phyloP scores from a whole-genome alignment of 2,113 vertebrate genomes.

The Salvelinus fontinalis region DNA sequence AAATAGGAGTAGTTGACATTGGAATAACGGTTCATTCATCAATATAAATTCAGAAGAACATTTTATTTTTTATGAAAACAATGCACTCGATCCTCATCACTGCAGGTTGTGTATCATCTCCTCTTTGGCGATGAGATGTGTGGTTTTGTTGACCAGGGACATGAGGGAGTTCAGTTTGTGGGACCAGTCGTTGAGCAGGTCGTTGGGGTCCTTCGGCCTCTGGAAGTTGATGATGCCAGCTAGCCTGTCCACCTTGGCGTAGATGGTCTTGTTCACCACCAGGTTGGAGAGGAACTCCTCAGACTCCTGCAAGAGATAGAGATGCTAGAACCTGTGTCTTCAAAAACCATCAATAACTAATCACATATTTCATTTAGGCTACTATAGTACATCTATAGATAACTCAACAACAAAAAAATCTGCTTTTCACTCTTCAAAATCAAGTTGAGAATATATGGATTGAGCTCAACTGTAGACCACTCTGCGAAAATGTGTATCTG shows the following conservation, averaged over 20 bases:
- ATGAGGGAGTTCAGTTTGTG: slow-evolving; percentile 99
- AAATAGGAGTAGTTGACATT: background rate
- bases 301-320: slow-evolving; percentile 81
- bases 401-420: slow-evolving; percentile 31
- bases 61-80: slow-evolving; percentile 15
- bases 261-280: slow-evolving; percentile 98
- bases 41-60: slow-evolving; percentile 40
- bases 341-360: background rate
- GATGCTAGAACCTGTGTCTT: background rate
- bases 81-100: slow-evolving; percentile 53
- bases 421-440: slow-evolving; percentile 35
- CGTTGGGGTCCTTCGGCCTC: slow-evolving; percentile 97
- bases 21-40: slow-evolving; percentile 13
- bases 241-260: slow-evolving; percentile 95
- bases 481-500: too few relatives aligned
- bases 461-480: too few relatives aligned
- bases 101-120: slow-evolving; percentile 99
- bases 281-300: slow-evolving; percentile 96
- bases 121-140: slow-evolving; percentile 98
- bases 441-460: too few relatives aligned
- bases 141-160: slow-evolving; percentile 98
- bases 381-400: background rate
- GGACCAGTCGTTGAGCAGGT: slow-evolving; percentile 98
- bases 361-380: background rate
- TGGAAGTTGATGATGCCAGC: slow-evolving; percentile 99